Percentiles rank a stretch among this genome's conserved stretches.
phyloP scores from a whole-genome alignment of 2,113 vertebrate genomes.

The Rhodinocichla rosea region DNA sequence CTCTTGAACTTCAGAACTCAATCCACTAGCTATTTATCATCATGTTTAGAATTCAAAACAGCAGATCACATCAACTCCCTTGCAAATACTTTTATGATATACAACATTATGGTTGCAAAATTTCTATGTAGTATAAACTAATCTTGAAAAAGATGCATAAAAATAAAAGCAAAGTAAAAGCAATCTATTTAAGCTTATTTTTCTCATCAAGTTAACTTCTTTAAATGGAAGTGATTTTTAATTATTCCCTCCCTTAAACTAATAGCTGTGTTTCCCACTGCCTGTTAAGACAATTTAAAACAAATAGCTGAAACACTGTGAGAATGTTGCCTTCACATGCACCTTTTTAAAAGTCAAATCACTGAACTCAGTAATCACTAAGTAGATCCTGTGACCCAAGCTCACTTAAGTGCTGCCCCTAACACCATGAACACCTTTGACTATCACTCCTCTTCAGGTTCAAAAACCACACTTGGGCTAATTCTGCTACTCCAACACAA shows the following conservation, averaged over 20 bases:
- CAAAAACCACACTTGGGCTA: neutral
- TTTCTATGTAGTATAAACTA: neutral
- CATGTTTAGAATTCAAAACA: neutral
- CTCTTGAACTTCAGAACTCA: neutral
- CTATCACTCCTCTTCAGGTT: neutral
- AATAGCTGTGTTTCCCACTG: neutral
- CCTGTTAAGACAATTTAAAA: neutral
- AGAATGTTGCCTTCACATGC: neutral
- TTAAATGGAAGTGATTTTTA: neutral
- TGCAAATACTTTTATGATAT: neutral
- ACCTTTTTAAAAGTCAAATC: neutral
- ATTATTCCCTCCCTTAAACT: neutral
- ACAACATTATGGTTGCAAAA: neutral
- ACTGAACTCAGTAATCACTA: neutral
- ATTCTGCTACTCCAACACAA: neutral
- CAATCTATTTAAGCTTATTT: neutral
- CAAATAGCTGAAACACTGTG: neutral
- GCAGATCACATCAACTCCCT: neutral
- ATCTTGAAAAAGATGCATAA: neutral
- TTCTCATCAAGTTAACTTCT: neutral
- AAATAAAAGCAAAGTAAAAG: neutral
- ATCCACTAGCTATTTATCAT: neutral
- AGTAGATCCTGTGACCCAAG: neutral
- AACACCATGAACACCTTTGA: neutral
- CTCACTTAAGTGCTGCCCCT: neutral